These are phyloP conservation scores for Blastomussa wellsi DNA, from an alignment of 92 coral and sea anemone genomes.

Conservation along the genomic window DNA sequence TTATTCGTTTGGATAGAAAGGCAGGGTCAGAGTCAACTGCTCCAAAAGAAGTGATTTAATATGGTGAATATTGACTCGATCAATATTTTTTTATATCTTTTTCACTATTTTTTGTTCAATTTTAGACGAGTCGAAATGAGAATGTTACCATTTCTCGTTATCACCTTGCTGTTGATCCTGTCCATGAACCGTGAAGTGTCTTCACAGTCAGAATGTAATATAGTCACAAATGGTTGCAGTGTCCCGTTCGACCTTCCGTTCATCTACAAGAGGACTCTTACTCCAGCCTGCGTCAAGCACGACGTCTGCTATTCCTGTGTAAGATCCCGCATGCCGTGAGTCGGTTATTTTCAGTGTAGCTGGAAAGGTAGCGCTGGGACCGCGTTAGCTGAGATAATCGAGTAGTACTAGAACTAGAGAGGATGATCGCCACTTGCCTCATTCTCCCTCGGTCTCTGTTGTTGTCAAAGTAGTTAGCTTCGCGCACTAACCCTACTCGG, in stretches of 20 bases:
- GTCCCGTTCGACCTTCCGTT: slow-evolving; percentile 61
- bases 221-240: slow-evolving; percentile 75
- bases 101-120: background rate
- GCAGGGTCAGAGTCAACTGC: too few species aligned
- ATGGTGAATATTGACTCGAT: too few species aligned
- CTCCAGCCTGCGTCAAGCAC: slow-evolving; percentile 90
- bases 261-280: slow-evolving; percentile 61
- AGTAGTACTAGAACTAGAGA: too few species aligned
- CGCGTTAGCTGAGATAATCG: too few species aligned
- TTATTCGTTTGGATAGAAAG: too few species aligned
- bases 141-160: background rate
- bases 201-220: slow-evolving; percentile 31
- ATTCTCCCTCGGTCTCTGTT: too few species aligned
- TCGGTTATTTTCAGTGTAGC: background rate
- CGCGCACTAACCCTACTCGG: too few species aligned
- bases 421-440: too few species aligned
- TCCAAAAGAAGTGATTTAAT: too few species aligned
- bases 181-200: slow-evolving; percentile 15
- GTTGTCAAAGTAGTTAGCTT: too few species aligned
- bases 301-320: slow-evolving; percentile 94
- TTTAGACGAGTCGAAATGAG: background rate
- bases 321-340: slow-evolving; percentile 27
- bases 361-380: too few species aligned
- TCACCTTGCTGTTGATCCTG: slow-evolving; percentile 5
- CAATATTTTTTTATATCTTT: background rate